phyloP scores from a whole-genome alignment of 2,888 invertebrate species.

The Aspidiotus rigidus region DNA sequence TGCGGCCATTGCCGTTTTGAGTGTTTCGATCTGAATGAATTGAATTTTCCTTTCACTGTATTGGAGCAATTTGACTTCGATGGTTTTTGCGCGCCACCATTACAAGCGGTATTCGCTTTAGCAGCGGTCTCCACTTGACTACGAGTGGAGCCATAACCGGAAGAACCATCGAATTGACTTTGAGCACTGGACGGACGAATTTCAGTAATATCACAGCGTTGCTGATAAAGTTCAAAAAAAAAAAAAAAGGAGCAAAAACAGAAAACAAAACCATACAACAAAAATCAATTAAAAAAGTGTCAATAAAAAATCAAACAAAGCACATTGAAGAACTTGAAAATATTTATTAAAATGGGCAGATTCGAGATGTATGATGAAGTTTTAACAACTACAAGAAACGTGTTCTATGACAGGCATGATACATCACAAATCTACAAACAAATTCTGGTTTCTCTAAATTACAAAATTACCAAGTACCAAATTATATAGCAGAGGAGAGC shows the following conservation, averaged over 20 bases:
- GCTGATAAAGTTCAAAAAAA: slow-evolving; percentile 18
- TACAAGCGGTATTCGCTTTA: neutral
- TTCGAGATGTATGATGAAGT: too few relatives aligned
- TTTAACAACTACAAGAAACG: too few relatives aligned
- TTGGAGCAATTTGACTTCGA: neutral
- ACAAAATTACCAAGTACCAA: too few relatives aligned
- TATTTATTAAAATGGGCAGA: too few relatives aligned
- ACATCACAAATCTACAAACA: too few relatives aligned
- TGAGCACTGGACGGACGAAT: slow-evolving; percentile 43
- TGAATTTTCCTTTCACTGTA: slow-evolving; percentile 30
- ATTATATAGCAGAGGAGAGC: too few relatives aligned
- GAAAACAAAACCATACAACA: slow-evolving; percentile 35
- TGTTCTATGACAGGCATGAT: too few relatives aligned
- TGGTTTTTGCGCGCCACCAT: neutral
- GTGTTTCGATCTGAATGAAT: slow-evolving; percentile 36
- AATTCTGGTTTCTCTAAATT: too few relatives aligned
- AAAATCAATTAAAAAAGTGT: slow-evolving; percentile 24
- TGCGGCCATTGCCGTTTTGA: slow-evolving; percentile 38
- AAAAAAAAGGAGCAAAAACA: slow-evolving; percentile 34
- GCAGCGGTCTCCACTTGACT: slow-evolving; percentile 36
- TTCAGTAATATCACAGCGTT: slow-evolving; percentile 35
- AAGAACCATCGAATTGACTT: slow-evolving; percentile 44
- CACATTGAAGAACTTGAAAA: too few relatives aligned
- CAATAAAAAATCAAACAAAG: neutral
- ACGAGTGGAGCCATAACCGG: slow-evolving; percentile 48